Conservation (phyloP, 2,888 invertebrate genomes). For the Lordiphosa fenestrarum region DNA sequence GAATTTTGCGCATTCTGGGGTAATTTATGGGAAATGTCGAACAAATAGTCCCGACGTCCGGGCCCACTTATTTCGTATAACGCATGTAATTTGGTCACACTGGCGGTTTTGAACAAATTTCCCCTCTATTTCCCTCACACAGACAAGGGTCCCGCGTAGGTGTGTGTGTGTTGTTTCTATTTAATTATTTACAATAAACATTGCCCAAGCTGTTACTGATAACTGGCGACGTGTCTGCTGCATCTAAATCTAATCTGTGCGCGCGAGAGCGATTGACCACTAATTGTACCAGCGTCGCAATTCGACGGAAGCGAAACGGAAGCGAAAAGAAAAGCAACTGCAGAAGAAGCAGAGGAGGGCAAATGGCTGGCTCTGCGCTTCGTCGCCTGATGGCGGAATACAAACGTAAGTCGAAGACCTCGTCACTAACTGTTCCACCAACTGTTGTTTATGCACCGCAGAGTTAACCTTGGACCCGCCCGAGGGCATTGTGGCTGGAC, state of each 20-base stretch:
- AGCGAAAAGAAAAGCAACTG: neutral
- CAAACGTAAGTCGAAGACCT: constrained; percentile 83
- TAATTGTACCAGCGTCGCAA: constrained; percentile 1
- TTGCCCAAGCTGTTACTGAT: constrained; percentile 11
- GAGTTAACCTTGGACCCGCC: constrained; percentile 97
- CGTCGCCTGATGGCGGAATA: constrained; percentile 93
- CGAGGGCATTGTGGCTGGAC: constrained; percentile 98
- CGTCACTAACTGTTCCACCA: neutral
- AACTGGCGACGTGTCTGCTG: constrained; percentile 17
- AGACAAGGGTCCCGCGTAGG: neutral
- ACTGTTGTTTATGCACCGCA: constrained; percentile 63
- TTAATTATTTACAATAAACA: constrained; percentile 28
- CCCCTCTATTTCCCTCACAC: neutral
- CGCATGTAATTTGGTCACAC: no score
- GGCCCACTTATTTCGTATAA: no score
- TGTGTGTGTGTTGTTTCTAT: no score
- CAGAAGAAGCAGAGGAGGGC: constrained; percentile 15
- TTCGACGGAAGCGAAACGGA: constrained; percentile 4
- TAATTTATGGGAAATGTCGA: no score
- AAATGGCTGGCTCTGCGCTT: constrained; percentile 92
- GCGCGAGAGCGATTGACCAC: no score
- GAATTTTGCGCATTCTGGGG: no score
- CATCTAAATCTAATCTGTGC: constrained; percentile 30
- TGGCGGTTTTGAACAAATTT: no score
- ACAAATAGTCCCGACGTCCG: no score